Evolutionary conservation across 1,140 invertebrate genomes (phyloP).

Genomic region (Calosoma granatense): DNA sequence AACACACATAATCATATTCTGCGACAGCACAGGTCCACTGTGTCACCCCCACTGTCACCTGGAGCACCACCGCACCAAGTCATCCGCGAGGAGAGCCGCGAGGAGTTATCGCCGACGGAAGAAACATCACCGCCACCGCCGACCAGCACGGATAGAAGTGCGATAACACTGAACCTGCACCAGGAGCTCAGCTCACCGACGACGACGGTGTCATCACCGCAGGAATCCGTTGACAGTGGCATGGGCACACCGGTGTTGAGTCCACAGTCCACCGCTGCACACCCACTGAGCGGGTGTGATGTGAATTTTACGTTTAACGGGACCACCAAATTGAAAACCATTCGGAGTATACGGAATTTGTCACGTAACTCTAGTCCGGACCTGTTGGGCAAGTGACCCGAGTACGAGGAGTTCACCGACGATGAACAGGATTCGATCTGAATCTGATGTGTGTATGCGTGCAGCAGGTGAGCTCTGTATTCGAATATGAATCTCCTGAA

Average conservation of each 20-base stretch:
- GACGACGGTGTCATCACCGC: slow-evolving; percentile 18
- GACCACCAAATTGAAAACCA: slow-evolving; percentile 52
- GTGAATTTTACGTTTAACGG: slow-evolving; percentile 55
- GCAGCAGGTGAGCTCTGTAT: too few species aligned
- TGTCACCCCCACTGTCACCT: background rate
- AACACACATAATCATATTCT: slow-evolving; percentile 53
- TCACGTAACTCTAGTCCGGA: slow-evolving; percentile 26
- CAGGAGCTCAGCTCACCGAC: too few species aligned
- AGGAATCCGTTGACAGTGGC: slow-evolving; percentile 27
- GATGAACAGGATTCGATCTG: too few species aligned
- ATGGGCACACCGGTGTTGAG: slow-evolving; percentile 26
- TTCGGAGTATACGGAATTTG: slow-evolving; percentile 33
- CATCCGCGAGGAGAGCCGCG: slow-evolving; percentile 20
- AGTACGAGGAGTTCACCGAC: too few species aligned
- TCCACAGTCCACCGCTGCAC: slow-evolving; percentile 32
- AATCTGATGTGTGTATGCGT: too few species aligned
- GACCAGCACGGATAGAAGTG: slow-evolving; percentile 12
- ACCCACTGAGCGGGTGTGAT: slow-evolving; percentile 46
- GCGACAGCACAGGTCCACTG: slow-evolving; percentile 37
- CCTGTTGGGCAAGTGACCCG: background rate
- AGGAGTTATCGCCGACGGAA: slow-evolving; percentile 29
- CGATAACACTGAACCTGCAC: slow-evolving; percentile 13
- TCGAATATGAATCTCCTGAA: too few species aligned
- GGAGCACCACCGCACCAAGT: slow-evolving; percentile 9
- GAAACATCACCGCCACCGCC: background rate